Evolutionary conservation across 2,113 vertebrate species (phyloP).

Genomic region (Bujurquina vittata): DNA sequence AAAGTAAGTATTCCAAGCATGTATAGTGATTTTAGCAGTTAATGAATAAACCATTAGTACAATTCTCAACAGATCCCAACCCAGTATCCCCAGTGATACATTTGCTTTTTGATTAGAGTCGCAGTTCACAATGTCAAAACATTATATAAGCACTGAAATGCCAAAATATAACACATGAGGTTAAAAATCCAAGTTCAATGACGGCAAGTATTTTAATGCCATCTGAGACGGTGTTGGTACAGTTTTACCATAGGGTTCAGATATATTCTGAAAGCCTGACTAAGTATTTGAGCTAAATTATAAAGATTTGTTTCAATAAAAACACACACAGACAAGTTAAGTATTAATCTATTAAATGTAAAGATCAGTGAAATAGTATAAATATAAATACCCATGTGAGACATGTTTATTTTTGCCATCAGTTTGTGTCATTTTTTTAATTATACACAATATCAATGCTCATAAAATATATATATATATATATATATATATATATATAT

Average conservation of each 20-base stretch:
- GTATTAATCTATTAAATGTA: not conserved
- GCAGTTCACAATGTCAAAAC: not conserved
- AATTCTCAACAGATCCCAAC: not conserved
- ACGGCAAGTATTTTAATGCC: not conserved
- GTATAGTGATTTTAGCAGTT: not conserved
- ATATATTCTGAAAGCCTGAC: not conserved
- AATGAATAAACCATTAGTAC: not conserved
- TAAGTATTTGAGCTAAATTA: not conserved
- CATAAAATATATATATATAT: not conserved
- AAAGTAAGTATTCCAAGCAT: slow-evolving; percentile 22
- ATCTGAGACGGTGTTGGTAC: not conserved
- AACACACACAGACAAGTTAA: too few species aligned
- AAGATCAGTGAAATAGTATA: too few species aligned
- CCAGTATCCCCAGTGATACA: not conserved
- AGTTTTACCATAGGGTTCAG: not conserved
- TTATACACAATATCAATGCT: too few species aligned
- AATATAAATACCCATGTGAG: not conserved
- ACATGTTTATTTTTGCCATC: too few species aligned
- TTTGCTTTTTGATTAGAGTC: slow-evolving; percentile 7
- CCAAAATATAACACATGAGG: not conserved
- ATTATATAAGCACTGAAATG: not conserved
- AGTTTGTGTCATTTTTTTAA: too few species aligned
- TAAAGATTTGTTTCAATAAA: too few species aligned
- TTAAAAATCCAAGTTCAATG: not conserved
- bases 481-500: too few species aligned